Evolutionary conservation across 2,888 invertebrate species (phyloP).

Genomic region (Apodemia zela): DNA sequence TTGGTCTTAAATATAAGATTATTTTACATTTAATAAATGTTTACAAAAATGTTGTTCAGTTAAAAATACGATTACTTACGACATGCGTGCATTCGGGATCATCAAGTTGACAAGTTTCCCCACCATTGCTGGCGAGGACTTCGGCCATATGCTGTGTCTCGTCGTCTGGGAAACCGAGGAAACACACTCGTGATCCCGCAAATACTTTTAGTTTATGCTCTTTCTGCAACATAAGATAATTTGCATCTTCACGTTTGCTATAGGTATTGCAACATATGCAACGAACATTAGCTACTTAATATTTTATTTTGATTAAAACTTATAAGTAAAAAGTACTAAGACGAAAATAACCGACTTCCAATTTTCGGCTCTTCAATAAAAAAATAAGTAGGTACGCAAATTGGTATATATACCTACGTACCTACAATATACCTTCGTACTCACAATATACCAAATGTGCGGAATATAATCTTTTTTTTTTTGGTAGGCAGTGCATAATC

Average conservation of each 20-base stretch:
- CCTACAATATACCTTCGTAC: no score
- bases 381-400: no score
- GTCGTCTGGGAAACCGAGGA: slow-evolving; percentile 93
- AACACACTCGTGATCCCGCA: slow-evolving; percentile 91
- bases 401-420: no score
- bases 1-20: slow-evolving; percentile 9
- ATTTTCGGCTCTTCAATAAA: no score
- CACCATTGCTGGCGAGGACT: slow-evolving; percentile 92
- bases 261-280: neutral
- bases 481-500: no score
- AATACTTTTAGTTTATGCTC: slow-evolving; percentile 92
- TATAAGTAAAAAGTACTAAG: no score
- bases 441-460: no score
- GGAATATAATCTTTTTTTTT: no score
- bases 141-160: slow-evolving; percentile 96
- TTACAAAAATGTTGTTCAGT: neutral
- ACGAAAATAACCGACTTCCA: no score
- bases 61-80: slow-evolving; percentile 81
- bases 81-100: slow-evolving; percentile 95
- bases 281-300: no score
- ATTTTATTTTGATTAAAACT: no score
- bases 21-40: neutral
- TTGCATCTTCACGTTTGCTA: no score
- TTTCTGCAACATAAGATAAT: slow-evolving; percentile 60
- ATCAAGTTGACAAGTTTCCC: slow-evolving; percentile 87